Conservation (phyloP, 2,797 vertebrate species). For the Anas bernieri region DNA sequence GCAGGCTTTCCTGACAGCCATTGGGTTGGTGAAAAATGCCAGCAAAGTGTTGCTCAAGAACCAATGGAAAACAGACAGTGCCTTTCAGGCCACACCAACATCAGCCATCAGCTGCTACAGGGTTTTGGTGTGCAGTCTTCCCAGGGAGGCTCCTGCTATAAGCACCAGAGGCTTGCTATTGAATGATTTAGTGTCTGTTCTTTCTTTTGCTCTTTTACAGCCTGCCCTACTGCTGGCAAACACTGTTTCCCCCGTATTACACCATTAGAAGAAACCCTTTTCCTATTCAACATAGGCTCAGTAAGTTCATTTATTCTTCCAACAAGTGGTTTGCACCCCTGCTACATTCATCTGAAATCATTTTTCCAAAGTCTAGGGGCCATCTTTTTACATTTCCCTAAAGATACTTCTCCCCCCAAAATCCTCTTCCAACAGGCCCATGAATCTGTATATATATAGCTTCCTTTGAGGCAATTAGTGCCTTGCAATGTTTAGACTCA, state of each 20-base stretch:
- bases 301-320: neutral
- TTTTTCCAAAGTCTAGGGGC: neutral
- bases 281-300: neutral
- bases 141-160: neutral
- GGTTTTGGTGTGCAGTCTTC: accelerated
- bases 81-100: neutral
- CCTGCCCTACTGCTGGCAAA: neutral
- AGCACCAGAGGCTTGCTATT: neutral
- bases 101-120: neutral
- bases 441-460: neutral
- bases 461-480: neutral
- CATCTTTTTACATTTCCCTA: neutral
- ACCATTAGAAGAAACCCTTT: neutral
- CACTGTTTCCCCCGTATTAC: neutral
- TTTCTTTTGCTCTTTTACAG: neutral
- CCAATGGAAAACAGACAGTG: neutral
- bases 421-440: neutral
- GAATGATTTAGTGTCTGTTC: neutral
- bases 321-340: neutral
- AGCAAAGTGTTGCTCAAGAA: neutral
- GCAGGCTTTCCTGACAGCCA: neutral
- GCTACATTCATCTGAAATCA: neutral
- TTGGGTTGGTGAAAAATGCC: neutral
- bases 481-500: neutral
- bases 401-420: neutral